Base-by-base conservation (phyloP, 2,888 invertebrate species). In the Anticlea derivata region DNA sequence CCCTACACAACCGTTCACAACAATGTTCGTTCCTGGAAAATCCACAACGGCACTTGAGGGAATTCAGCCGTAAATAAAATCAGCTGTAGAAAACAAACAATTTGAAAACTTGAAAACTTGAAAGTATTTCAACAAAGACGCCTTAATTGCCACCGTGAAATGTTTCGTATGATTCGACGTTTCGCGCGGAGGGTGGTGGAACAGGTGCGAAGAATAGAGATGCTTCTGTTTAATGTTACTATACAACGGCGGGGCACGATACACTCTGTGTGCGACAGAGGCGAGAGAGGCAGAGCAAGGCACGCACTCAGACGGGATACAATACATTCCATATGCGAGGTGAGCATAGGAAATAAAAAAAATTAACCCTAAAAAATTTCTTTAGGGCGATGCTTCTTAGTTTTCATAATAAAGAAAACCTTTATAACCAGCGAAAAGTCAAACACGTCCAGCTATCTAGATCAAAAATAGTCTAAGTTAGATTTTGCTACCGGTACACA, bases 321-420 rank as follows among this genome's bases (percentile, higher is more conserved):
- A 5, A 73, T 88, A 47, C 85, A 87, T 58, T 84, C 85, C 7
- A 68, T 87, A 50, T 73, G 75, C 22, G 85, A 85, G 87, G 89
- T 89, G 74, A 84, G 85, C 5, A n/a, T 13, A 5, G 6, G 12
- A 2, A 34, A 17, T 2, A 17, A 17, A 17, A 17, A 17, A 17
- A 17, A n/a, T n/a, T n/a, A n/a, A 17, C 17, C 17, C 17, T 17
- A 3, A 2, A 17, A 3, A 17, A 17, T 17, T 17, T 17, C 2
- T 17, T 4, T 17, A 17, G 17, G 2, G 2, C 2, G 17, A 17
- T 4, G 17, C 17, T 2, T 17, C 17, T n/a, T 17, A 17, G 17
- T 17, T 17, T 17, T 17, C 4, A 17, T 4, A 17, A 17, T 4
- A 17, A 3, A 17, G n/a, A n/a, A n/a, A n/a, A n/a, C n/a, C n/a